These are phyloP conservation scores for Drosophila pegasa DNA, from an alignment of 2,888 invertebrate genomes.

Conservation along the genomic window DNA sequence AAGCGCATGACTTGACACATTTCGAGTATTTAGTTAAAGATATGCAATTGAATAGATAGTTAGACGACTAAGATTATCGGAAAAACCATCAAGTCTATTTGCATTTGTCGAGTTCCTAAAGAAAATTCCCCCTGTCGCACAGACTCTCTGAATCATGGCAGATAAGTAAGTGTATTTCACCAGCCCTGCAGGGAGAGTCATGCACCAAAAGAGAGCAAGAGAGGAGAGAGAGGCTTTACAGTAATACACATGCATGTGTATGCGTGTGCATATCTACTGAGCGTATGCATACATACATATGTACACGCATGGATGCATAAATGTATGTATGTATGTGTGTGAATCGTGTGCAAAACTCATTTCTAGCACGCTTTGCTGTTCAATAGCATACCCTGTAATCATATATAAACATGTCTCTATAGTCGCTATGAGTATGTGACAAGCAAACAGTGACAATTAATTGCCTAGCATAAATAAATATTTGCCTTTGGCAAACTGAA, in stretches of 20 bases:
- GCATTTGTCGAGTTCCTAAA: not conserved
- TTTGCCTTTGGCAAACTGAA: not conserved
- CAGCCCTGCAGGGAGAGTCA: not conserved
- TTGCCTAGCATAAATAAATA: not conserved
- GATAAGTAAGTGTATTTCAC: constrained; percentile 19
- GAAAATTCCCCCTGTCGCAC: constrained; percentile 23
- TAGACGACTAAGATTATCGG: not conserved
- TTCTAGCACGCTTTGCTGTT: not conserved
- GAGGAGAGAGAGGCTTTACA: not conserved
- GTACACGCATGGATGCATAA: not conserved
- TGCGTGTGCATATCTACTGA: not conserved
- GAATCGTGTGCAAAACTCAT: constrained; percentile 21
- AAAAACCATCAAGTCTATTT: constrained; percentile 9
- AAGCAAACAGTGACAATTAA: not conserved
- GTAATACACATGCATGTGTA: not conserved
- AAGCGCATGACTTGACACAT: constrained; percentile 11
- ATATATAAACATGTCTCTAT: not conserved
- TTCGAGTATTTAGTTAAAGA: not conserved
- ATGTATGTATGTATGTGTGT: too few species aligned
- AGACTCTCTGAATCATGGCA: constrained; percentile 28
- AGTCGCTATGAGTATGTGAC: not conserved
- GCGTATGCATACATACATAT: too few species aligned
- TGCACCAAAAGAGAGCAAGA: not conserved
- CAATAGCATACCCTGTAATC: not conserved
- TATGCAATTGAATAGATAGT: constrained; percentile 8